Conservation (phyloP, 2,888 invertebrate species). For the Epistrophe grossulariae region DNA sequence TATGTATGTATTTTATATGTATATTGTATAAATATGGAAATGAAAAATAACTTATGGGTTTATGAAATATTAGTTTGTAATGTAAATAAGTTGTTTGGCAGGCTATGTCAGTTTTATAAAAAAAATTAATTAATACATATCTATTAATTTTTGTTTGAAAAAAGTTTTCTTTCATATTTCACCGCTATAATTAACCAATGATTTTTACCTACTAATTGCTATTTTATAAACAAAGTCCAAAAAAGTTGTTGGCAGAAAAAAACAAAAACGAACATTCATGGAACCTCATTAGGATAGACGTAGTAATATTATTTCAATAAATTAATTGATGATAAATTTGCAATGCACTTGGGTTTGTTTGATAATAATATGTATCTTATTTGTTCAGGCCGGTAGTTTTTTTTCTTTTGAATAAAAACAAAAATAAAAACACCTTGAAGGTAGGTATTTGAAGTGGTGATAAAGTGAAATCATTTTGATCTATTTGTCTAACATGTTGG, state of each 20-base stretch:
- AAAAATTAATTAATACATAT: no score
- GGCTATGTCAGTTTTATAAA: no score
- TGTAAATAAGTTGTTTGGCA: no score
- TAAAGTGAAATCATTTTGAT: neutral
- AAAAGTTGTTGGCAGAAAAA: neutral
- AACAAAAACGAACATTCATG: neutral
- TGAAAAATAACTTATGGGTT: no score
- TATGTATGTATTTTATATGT: no score
- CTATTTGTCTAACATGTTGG: neutral
- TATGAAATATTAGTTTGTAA: no score
- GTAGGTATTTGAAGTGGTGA: neutral
- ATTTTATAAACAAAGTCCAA: neutral
- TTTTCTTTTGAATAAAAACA: neutral
- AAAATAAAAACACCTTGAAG: neutral
- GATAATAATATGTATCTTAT: neutral
- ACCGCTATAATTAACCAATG: neutral
- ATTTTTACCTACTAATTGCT: neutral
- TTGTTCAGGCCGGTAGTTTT: constrained; percentile 19
- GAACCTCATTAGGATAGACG: neutral
- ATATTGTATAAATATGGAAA: no score
- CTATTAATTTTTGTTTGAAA: no score
- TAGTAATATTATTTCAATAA: constrained; percentile 4
- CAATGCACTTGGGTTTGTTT: constrained; percentile 21
- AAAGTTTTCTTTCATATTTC: neutral
- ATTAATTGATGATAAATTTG: constrained; percentile 20